Evolutionary conservation across 2,797 vertebrate genomes (phyloP), one percentile per base, ranked within the genome.

Genomic region (Salarias fasciatus): DNA sequence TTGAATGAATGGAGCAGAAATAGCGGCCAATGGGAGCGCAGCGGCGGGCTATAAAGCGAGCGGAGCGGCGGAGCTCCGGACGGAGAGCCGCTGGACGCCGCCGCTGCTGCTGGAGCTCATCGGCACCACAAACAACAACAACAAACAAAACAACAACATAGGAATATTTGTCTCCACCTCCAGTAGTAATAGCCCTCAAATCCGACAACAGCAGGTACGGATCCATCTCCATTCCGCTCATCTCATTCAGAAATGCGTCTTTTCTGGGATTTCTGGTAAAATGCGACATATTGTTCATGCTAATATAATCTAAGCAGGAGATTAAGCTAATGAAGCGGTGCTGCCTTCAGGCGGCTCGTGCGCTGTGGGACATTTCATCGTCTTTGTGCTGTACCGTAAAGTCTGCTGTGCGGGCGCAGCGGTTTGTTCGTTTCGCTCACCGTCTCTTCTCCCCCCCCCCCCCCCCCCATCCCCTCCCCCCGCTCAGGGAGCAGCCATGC

Each of bases 1-100:
- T 96, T 66, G 89, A 94, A 94, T 95, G 94, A 97, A 96, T 95
- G 93, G 95, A 92, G 84, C 92, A 84, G 89, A 93, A 92, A 92
- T 93, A 91, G 42, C 55, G 64, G 74, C 96, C 96, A 98, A 97
- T 97, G 71, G 85, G 84, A 60, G 40, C 14, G 10, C 65, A 71
- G 28, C 48, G 37, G 2, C 8, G 43, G 4, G 2, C 48, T 92
- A 87, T 95, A 97, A 94, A 95, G 84, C 38, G 37, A 3, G 45
- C 8, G 33, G 18, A 24, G 18, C 18, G 18, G 18, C 18, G 18
- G 18, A 24, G 18, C 2, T 1, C 33, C 5, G 43, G 0, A 0
- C 0, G 33, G 49, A 88, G 82, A 90, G 35, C 81, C 84, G 46
- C 80, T 64, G 48, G 70, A 79, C 77, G 30, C 47, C 37, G 59